Percentiles rank a stretch among this genome's conserved stretches.
phyloP scores from a whole-genome alignment of 2,888 invertebrate genomes.

The Endomychus coccineus region DNA sequence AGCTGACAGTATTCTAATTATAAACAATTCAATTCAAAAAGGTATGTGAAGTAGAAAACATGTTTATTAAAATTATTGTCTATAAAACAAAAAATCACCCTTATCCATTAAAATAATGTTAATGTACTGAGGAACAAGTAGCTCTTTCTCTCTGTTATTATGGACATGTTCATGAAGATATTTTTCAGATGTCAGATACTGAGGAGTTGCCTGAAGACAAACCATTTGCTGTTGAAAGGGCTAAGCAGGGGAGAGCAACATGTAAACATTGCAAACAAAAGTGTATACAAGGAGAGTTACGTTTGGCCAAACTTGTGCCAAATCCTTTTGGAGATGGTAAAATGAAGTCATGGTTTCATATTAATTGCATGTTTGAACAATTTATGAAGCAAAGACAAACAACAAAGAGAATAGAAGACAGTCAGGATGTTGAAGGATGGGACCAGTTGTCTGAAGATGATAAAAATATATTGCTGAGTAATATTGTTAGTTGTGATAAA shows the following conservation, averaged over 20 bases:
- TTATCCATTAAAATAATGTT: too few relatives aligned
- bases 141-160: too few relatives aligned
- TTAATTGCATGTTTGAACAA: constrained; percentile 71
- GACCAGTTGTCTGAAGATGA: constrained; percentile 58
- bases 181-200: constrained; percentile 35
- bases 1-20: too few relatives aligned
- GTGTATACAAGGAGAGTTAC: constrained; percentile 61
- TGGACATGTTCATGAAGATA: too few relatives aligned
- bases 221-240: constrained; percentile 67
- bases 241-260: constrained; percentile 70
- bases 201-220: constrained; percentile 43
- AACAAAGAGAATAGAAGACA: constrained; percentile 72
- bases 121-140: too few relatives aligned
- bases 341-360: constrained; percentile 82
- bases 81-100: too few relatives aligned
- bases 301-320: constrained; percentile 68
- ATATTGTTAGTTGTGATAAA: constrained; percentile 56
- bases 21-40: too few relatives aligned
- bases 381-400: constrained; percentile 71
- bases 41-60: too few relatives aligned
- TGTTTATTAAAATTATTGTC: too few relatives aligned
- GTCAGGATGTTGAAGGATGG: constrained; percentile 75
- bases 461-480: constrained; percentile 55
- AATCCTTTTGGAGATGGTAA: constrained; percentile 68
- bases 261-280: constrained; percentile 84